Base-by-base conservation (phyloP, 2,113 vertebrate species). In the Bombycilla garrulus region DNA sequence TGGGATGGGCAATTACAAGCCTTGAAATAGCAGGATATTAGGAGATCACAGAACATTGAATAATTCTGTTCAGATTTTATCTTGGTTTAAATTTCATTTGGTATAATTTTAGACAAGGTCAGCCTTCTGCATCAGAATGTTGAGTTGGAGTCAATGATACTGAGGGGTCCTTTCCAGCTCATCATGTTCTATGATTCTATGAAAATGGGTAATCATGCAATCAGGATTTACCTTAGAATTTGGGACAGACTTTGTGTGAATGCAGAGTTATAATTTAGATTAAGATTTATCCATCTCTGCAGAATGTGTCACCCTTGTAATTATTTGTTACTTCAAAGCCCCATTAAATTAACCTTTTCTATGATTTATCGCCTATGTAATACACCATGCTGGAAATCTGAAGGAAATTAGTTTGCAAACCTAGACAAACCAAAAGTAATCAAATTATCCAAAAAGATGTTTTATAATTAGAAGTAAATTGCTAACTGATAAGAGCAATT, bases 401-500 rank as follows among this genome's bases (percentile, higher is more conserved):
- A 86, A 88, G 56, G 22, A 91, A 81, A 95, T 85, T 56, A 66
- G 26, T 86, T 82, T 90, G 31, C 35, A 77, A 94, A 83, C 21
- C 72, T 5, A 77, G 51, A 35, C 57, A 90, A 92, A 56, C 14
- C 35, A 36, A 67, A 85, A 93, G 47, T 84, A 81, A 91, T 29
- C 48, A 47, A 21, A 81, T 87, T 89, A 67, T 26, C 40, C 9
- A n/a, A 85, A 69, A 79, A 54, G 2, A n/a, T 35, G 12, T 2
- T 54, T 90, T 93, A 73, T 58, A 91, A 85, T 74, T 90, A 73
- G 44, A 85, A 91, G 40, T 36, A 88, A 88, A 85, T 79, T 87
- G 3, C n/a, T 85, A 12, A 12, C 15, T 48, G 45, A 61, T 88
- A 92, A 81, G 65, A 77, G 42, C 14, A 80, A 31, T 44, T 95